Base-by-base conservation (phyloP, 1,140 invertebrate genomes). In the Mycetomoellerius zeteki region DNA sequence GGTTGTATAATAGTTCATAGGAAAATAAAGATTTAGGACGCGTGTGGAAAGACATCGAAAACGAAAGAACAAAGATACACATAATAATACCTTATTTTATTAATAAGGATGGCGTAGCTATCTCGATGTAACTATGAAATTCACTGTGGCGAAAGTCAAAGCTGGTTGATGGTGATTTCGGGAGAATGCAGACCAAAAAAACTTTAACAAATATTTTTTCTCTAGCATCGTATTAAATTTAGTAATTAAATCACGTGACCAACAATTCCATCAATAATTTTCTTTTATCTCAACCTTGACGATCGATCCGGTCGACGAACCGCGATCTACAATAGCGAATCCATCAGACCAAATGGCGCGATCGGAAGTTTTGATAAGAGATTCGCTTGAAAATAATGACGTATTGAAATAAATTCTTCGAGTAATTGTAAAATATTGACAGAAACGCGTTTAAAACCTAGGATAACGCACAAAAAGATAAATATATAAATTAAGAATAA, bases 201-300 rank as follows among this genome's bases (percentile, higher is more conserved):
- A 54, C 14, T 67, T 19, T 33, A 0, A 19, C 24, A 65, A 65
- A 78, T 78, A 78, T 78, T 78, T 80, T 65, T 78, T 10, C 60
- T 10, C 12, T 21, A 16, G 3, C n/a, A n/a, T 43, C 24, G 12
- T 3, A 50, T 27, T 33, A 67, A 80, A 67, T 67, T 80, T 56
- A 10, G 1, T n/a, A 56, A 78, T 78, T 64, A 30, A 80, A 10
- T 2, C 27, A 27, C 33, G 21, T 19, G 4, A 56, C 52, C 76
- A 80, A 67, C 6, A 43, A 24, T 43, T 78, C 19, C 2, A n/a
- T 43, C 16, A 27, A 43, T n/a, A 56, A 60, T 76, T 76, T 7
- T 37, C 7, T n/a, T 67, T 80, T 67, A 67, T 80, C 43, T 80
- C 62, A 80, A 24, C 60, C 60, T 78, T 80, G 43, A 80, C 3